Evolutionary conservation across 1,140 invertebrate species (phyloP).

Genomic region (Stenopsyche tienmushanensis): DNA sequence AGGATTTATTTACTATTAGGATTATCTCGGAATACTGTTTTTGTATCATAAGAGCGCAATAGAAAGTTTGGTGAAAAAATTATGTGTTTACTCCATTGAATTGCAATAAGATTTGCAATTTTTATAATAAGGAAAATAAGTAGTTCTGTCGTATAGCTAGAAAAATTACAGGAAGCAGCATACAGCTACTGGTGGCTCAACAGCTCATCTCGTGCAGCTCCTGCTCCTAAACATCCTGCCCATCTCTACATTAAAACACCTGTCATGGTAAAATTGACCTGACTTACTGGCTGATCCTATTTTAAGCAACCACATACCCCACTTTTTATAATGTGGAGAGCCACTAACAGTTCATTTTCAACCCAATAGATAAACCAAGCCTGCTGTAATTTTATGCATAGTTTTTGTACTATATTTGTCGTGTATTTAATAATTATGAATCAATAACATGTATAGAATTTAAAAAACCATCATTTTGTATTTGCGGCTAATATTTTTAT

Average conservation of each 20-base stretch:
- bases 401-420: too few species aligned
- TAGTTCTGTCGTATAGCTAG: conserved; percentile 11
- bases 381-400: not conserved
- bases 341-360: not conserved
- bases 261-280: conserved; percentile 30
- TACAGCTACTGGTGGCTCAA: conserved; percentile 36
- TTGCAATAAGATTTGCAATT: too few species aligned
- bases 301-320: not conserved
- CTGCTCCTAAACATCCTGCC: conserved; percentile 28
- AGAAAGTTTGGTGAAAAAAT: too few species aligned
- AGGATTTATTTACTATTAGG: too few species aligned
- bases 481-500: too few species aligned
- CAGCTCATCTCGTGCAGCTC: conserved; percentile 8
- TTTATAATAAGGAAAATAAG: too few species aligned
- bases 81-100: too few species aligned
- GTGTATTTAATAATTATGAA: not conserved
- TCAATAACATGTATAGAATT: too few species aligned
- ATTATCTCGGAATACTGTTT: too few species aligned
- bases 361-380: not conserved
- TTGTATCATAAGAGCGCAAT: too few species aligned
- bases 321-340: not conserved
- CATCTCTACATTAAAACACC: conserved; percentile 40
- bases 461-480: too few species aligned
- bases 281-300: not conserved
- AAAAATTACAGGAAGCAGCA: conserved; percentile 35